Conservation (phyloP, 2,113 vertebrate species). For the Paedocypris sp. region DNA sequence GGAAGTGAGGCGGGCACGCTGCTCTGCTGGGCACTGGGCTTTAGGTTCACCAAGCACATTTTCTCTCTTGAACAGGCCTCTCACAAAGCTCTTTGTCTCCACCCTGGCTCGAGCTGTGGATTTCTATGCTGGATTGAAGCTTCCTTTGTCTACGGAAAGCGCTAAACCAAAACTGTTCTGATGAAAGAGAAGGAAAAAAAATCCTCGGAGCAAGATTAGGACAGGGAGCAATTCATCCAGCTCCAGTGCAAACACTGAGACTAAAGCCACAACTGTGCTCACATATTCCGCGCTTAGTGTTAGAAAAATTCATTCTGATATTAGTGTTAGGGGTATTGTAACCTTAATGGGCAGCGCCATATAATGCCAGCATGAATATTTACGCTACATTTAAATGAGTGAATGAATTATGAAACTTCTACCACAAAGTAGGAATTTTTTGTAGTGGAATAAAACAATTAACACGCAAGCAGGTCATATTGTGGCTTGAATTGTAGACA, state of each 20-base stretch:
- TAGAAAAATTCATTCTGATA: no score
- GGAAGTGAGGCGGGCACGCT: conserved; percentile 45
- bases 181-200: background rate
- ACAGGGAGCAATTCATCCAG: background rate
- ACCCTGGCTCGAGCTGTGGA: conserved; percentile 32
- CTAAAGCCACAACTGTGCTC: background rate
- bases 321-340: no score
- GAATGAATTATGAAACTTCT: no score
- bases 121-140: conserved; percentile 19
- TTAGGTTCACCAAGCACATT: conserved; percentile 40
- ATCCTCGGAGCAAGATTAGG: conserved; percentile 8
- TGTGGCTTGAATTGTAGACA: no score
- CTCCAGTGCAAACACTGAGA: conserved; percentile 7
- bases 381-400: no score
- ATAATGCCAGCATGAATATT: no score
- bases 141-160: conserved; percentile 34
- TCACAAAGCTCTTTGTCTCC: conserved; percentile 54
- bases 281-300: conserved; percentile 1
- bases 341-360: no score
- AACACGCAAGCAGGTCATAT: no score
- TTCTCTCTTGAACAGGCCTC: conserved; percentile 36
- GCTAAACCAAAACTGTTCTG: conserved; percentile 24
- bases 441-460: no score
- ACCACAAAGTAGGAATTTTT: no score
- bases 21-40: conserved; percentile 40